A percentile compares a stretch with the other conserved stretches of the same genome.
These are phyloP conservation scores for Hydrotaea diabolus DNA, from an alignment of 2,888 invertebrate genomes.

Conservation along the genomic window DNA sequence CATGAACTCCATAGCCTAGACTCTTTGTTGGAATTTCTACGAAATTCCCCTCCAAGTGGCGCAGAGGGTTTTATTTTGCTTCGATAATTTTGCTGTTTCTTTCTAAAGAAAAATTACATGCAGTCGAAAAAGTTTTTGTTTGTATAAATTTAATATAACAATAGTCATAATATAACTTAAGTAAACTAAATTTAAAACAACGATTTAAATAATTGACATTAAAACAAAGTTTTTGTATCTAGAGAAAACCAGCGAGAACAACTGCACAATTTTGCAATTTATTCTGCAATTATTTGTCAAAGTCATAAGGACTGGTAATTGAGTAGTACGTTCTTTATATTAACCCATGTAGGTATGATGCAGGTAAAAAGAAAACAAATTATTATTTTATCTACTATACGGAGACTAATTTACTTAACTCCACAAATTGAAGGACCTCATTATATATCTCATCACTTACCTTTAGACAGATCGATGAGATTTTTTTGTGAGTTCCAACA, in stretches of 20 bases:
- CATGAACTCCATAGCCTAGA: not conserved
- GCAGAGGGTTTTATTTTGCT: not conserved
- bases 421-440: too few species aligned
- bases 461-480: too few species aligned
- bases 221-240: not conserved
- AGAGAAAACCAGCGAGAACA: not conserved
- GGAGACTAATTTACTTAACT: too few species aligned
- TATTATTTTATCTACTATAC: too few species aligned
- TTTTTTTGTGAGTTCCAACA: too few species aligned
- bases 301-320: too few species aligned
- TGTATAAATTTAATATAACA: not conserved
- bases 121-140: not conserved
- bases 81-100: not conserved
- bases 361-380: too few species aligned
- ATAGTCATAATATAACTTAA: not conserved
- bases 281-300: too few species aligned
- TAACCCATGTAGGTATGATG: too few species aligned
- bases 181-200: not conserved
- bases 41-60: not conserved
- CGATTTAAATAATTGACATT: conserved; percentile 6
- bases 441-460: too few species aligned
- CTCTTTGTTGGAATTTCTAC: not conserved
- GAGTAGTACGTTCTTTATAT: too few species aligned
- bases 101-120: not conserved
- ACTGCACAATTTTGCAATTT: too few species aligned